phyloP scores from a whole-genome alignment of 2,888 invertebrate species.

The Pasiphila rectangulata region DNA sequence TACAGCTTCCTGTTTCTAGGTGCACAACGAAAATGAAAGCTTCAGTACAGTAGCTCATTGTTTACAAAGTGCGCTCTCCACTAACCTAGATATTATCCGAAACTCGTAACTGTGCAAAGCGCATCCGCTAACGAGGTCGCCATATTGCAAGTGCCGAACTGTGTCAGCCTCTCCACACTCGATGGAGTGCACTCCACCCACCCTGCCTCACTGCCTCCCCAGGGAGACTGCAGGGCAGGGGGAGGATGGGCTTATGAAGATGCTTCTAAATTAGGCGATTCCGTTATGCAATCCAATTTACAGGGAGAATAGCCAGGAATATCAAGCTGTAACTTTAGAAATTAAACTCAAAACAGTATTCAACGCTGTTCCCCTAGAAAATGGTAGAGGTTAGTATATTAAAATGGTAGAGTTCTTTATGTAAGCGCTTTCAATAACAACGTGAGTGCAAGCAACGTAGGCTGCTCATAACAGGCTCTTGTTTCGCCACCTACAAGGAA shows the following conservation, averaged over 20 bases:
- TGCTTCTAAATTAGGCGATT: slow-evolving; percentile 4
- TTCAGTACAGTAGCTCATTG: slow-evolving; percentile 10
- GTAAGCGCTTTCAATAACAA: slow-evolving; percentile 9
- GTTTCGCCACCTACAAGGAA: slow-evolving; percentile 25
- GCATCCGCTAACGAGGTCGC: slow-evolving; percentile 25
- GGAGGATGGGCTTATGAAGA: slow-evolving; percentile 2
- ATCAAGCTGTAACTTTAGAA: no score
- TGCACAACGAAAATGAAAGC: slow-evolving; percentile 6
- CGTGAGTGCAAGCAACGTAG: slow-evolving; percentile 5
- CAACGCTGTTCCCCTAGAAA: no score
- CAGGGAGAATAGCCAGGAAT: no score
- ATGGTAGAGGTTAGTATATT: neutral
- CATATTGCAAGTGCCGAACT: slow-evolving; percentile 21
- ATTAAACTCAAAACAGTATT: no score
- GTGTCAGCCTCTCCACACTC: slow-evolving; percentile 21
- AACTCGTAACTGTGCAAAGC: slow-evolving; percentile 22
- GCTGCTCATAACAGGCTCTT: slow-evolving; percentile 4
- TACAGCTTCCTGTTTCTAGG: neutral
- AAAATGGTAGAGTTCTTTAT: neutral
- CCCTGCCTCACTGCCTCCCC: neutral
- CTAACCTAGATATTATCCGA: slow-evolving; percentile 23
- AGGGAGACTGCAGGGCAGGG: neutral
- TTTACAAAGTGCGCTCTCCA: slow-evolving; percentile 15
- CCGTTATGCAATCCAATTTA: slow-evolving; percentile 10
- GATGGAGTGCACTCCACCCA: slow-evolving; percentile 30